Percentiles rank a stretch among this genome's conserved stretches.
Evolutionary conservation across 2,113 vertebrate species (phyloP).

Genomic region (Nestor notabilis): DNA sequence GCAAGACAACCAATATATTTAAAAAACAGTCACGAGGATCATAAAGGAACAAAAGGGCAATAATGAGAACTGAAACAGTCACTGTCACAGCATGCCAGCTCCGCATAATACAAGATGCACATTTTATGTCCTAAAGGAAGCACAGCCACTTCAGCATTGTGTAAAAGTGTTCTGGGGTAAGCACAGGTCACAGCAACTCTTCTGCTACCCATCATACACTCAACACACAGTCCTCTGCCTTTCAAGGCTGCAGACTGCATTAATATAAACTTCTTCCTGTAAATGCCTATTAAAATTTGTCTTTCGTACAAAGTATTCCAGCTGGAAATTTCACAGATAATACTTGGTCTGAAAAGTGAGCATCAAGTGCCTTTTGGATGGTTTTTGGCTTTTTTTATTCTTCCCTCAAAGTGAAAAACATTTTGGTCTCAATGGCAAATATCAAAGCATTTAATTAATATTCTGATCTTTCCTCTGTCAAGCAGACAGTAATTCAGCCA

Average conservation of each 20-base stretch:
- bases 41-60: neutral
- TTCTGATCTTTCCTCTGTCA: neutral
- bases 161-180: neutral
- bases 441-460: neutral
- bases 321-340: neutral
- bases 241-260: neutral
- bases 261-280: neutral
- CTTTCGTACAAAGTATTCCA: neutral
- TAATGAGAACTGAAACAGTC: neutral
- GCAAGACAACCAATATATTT: neutral
- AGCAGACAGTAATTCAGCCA: neutral
- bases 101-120: neutral
- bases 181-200: neutral
- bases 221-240: accelerated
- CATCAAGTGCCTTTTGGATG: neutral
- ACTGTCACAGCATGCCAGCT: neutral
- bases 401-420: neutral
- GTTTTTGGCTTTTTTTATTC: neutral
- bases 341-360: neutral
- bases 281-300: neutral
- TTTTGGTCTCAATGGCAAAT: neutral
- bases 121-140: neutral
- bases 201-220: neutral
- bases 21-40: neutral
- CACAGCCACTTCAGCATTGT: neutral